These are phyloP conservation scores for Coleophora deauratella DNA, from an alignment of 2,888 invertebrate genomes.

Conservation along the genomic window DNA sequence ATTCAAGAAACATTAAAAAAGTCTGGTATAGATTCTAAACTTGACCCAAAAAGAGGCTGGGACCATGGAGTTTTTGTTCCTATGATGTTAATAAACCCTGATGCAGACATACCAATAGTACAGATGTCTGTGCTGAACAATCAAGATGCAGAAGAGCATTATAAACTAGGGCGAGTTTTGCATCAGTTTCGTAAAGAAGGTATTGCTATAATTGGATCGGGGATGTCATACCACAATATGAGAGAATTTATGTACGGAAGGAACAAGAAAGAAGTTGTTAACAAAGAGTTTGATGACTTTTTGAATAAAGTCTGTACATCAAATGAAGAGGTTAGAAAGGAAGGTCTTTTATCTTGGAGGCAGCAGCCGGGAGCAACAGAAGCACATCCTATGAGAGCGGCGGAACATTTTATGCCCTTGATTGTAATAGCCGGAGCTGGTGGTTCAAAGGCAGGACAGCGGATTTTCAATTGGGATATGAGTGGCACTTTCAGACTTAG, in stretches of 20 bases:
- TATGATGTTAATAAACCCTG: conserved; percentile 61
- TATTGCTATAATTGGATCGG: conserved; percentile 53
- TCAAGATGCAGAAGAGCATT: conserved; percentile 53
- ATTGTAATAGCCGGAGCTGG: conserved; percentile 59
- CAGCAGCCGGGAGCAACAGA: conserved; percentile 46
- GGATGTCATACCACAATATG: conserved; percentile 69
- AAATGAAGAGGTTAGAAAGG: conserved; percentile 35
- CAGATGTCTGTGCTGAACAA: conserved; percentile 53
- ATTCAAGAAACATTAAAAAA: conserved; percentile 43
- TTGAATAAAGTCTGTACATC: conserved; percentile 48
- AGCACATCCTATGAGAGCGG: conserved; percentile 51
- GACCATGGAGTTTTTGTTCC: conserved; percentile 69
- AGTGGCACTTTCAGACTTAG: conserved; percentile 49
- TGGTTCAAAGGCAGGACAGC: conserved; percentile 39
- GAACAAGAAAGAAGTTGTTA: conserved; percentile 34
- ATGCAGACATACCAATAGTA: conserved; percentile 56
- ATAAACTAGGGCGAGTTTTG: conserved; percentile 46
- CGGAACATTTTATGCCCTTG: conserved; percentile 63
- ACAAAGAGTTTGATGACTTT: conserved; percentile 56
- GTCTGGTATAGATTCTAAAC: conserved; percentile 46
- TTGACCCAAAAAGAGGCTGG: conserved; percentile 60
- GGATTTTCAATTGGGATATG: conserved; percentile 64
- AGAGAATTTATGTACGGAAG: conserved; percentile 42
- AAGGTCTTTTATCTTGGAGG: conserved; percentile 44
- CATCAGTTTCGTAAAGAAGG: conserved; percentile 56